These are phyloP conservation scores for Myotis myotis DNA, from an alignment of 2,797 vertebrate genomes.

Conservation along the genomic window DNA sequence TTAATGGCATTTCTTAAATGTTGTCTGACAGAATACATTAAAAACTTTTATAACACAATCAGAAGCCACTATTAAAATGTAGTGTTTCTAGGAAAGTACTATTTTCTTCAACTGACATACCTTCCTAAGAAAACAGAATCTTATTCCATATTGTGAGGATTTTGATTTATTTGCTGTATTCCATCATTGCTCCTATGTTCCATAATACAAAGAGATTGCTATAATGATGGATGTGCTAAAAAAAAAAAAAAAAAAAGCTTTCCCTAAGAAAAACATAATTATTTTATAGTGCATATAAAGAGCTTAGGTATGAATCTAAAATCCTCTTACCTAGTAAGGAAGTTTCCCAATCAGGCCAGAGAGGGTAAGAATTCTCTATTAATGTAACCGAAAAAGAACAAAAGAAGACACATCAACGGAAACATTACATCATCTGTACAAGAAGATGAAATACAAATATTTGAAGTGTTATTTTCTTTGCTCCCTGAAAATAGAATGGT, in stretches of 20 bases:
- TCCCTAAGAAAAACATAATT: conserved; percentile 31
- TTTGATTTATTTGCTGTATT: conserved; percentile 58
- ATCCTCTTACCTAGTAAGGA: background rate
- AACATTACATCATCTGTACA: background rate
- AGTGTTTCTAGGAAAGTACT: conserved; percentile 54
- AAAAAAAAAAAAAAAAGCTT: background rate
- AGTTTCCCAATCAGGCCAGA: background rate
- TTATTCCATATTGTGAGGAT: background rate
- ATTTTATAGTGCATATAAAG: background rate
- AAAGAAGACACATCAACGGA: background rate
- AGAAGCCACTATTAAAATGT: conserved; percentile 56
- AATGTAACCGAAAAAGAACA: background rate
- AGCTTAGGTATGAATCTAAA: conserved; percentile 36
- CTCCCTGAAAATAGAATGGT: background rate
- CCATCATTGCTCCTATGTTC: conserved; percentile 10
- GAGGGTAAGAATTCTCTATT: background rate
- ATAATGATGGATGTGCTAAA: conserved; percentile 51
- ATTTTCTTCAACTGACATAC: conserved; percentile 61
- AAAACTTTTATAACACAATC: conserved; percentile 49
- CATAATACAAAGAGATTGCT: conserved; percentile 57
- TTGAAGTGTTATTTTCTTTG: conserved; percentile 16
- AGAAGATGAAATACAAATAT: background rate
- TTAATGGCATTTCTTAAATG: conserved; percentile 61
- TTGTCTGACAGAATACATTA: conserved; percentile 53
- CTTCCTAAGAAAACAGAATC: conserved; percentile 59